These are phyloP conservation scores for Spinus olivaceus DNA, from an alignment of 2,797 vertebrate species.

Conservation along the genomic window DNA sequence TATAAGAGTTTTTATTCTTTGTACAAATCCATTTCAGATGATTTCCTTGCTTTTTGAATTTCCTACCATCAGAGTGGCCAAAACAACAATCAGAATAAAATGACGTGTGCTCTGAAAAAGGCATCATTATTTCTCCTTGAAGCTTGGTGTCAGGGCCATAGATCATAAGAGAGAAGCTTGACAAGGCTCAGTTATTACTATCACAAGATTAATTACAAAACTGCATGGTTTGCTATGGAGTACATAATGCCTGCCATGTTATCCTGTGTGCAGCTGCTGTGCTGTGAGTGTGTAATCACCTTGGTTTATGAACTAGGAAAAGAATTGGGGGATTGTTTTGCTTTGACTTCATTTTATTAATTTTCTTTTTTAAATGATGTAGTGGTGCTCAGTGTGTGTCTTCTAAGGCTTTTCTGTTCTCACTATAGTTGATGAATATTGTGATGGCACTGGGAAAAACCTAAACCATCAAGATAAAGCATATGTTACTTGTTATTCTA, in stretches of 20 bases:
- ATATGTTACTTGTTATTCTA: neutral
- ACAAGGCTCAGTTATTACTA: slow-evolving; percentile 68
- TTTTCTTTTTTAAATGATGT: neutral
- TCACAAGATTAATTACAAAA: slow-evolving; percentile 69
- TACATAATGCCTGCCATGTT: slow-evolving; percentile 16
- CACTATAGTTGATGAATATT: neutral
- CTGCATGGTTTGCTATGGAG: slow-evolving; percentile 29
- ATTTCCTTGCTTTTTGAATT: neutral
- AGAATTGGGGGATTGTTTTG: neutral
- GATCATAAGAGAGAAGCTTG: slow-evolving; percentile 57
- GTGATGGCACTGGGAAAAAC: neutral
- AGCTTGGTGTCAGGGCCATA: slow-evolving; percentile 58
- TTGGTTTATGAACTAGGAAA: neutral
- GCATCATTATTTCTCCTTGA: slow-evolving; percentile 64
- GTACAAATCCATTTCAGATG: neutral
- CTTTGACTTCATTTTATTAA: neutral
- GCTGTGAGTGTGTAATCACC: neutral
- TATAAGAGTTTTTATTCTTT: neutral
- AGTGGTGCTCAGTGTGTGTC: neutral
- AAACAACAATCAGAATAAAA: slow-evolving; percentile 34
- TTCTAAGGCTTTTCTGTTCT: neutral
- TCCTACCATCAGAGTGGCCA: neutral
- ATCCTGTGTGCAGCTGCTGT: neutral
- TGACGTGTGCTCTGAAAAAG: slow-evolving; percentile 27
- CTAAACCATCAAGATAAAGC: neutral